These are phyloP conservation scores for Aegypius monachus DNA, from an alignment of 2,113 vertebrate genomes.

Conservation along the genomic window DNA sequence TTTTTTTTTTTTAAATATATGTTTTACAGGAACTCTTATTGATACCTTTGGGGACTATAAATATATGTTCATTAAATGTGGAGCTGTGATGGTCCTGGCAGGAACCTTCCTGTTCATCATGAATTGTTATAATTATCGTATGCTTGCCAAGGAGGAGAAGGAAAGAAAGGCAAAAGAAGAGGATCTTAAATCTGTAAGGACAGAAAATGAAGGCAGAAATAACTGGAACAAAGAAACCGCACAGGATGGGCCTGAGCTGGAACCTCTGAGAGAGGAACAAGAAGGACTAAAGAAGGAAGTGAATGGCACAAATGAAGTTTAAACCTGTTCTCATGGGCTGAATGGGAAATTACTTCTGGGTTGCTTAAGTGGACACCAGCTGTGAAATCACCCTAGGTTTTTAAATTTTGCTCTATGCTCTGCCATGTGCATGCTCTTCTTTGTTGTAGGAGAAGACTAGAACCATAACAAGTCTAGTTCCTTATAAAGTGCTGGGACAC, in stretches of 20 bases:
- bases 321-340: background rate
- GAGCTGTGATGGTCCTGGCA: conserved; percentile 74
- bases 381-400: conserved; percentile 7
- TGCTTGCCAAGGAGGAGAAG: conserved; percentile 71
- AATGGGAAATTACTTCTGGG: background rate
- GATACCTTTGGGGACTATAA: conserved; percentile 77
- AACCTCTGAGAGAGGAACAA: background rate
- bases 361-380: background rate
- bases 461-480: background rate
- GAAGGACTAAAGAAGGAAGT: conserved; percentile 26
- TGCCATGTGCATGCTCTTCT: background rate
- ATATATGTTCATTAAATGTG: conserved; percentile 81
- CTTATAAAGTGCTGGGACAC: background rate
- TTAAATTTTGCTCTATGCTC: background rate
- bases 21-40: conserved; percentile 73
- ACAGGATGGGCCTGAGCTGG: conserved; percentile 35
- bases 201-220: conserved; percentile 13
- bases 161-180: conserved; percentile 12
- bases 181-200: conserved; percentile 45
- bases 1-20: background rate
- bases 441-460: background rate
- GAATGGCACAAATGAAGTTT: conserved; percentile 25
- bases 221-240: background rate
- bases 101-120: conserved; percentile 80
- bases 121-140: conserved; percentile 80